phyloP scores from a whole-genome alignment of 2,888 invertebrate species.

The Lypha dubia region DNA sequence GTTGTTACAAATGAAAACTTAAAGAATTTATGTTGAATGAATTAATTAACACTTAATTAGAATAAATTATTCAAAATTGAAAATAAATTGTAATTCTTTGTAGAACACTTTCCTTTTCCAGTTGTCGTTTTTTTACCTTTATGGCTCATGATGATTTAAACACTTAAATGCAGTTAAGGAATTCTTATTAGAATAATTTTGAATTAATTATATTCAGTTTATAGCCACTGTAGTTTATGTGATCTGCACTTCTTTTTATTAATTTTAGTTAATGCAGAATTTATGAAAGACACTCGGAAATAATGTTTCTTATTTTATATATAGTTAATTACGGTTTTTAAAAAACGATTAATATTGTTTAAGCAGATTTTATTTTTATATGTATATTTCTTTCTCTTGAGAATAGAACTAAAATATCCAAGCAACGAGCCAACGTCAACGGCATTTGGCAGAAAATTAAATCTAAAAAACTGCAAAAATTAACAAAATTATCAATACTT shows the following conservation, averaged over 20 bases:
- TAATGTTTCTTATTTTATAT: no score
- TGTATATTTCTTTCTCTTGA: no score
- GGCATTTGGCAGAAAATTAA: conserved; percentile 1
- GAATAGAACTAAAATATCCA: not conserved
- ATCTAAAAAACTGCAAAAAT: not conserved
- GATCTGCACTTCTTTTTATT: conserved; percentile 1
- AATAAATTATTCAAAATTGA: conserved; percentile 3
- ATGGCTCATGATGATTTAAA: not conserved
- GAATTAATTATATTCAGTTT: not conserved
- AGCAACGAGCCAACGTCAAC: not conserved
- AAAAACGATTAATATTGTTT: conserved; percentile 50
- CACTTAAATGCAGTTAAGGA: not conserved
- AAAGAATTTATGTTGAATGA: not conserved
- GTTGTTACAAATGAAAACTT: conserved; percentile 4
- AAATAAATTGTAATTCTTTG: not conserved
- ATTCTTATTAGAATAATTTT: not conserved
- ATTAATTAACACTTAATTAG: conserved; percentile 6
- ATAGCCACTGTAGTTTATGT: conserved; percentile 27
- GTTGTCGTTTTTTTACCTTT: not conserved
- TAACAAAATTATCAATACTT: not conserved
- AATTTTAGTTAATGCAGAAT: not conserved
- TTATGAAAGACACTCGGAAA: no score
- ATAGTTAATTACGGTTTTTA: no score
- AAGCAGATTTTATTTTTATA: not conserved
- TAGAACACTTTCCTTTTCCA: conserved; percentile 12